phyloP scores from a whole-genome alignment of 1,140 invertebrate species.

The Globodera rostochiensis region DNA sequence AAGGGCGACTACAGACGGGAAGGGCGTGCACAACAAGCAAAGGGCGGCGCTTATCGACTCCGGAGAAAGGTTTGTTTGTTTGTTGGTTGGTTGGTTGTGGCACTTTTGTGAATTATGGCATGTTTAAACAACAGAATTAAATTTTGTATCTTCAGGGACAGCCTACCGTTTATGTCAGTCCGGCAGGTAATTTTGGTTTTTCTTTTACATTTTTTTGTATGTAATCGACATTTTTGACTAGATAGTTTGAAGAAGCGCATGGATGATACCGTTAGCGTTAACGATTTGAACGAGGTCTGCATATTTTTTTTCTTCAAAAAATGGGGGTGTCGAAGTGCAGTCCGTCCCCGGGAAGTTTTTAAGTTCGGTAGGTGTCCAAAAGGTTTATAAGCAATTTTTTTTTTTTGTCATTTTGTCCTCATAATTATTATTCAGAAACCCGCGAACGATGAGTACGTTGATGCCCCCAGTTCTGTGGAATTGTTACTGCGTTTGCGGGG shows the following conservation, averaged over 20 bases:
- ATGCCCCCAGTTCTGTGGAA: not conserved
- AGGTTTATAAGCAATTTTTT: no score
- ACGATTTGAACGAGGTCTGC: no score
- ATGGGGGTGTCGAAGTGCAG: no score
- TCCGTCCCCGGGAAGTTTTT: no score
- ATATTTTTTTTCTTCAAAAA: no score
- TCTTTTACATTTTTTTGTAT: not conserved
- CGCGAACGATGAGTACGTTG: not conserved
- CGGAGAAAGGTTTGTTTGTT: slow-evolving; percentile 15
- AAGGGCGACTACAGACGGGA: slow-evolving; percentile 29
- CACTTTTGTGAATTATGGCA: no score
- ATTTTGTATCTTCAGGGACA: slow-evolving; percentile 18
- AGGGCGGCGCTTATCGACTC: slow-evolving; percentile 17
- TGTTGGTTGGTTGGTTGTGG: no score
- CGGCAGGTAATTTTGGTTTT: not conserved
- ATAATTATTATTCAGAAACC: not conserved
- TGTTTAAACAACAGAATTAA: no score
- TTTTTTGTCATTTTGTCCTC: not conserved
- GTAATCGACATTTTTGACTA: not conserved
- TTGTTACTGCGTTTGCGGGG: not conserved
- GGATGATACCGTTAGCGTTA: no score
- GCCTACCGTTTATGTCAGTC: slow-evolving; percentile 39
- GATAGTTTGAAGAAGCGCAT: no score
- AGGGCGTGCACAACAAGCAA: slow-evolving; percentile 1
- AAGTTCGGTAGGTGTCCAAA: no score